Evolutionary conservation across 2,888 invertebrate genomes (phyloP).

Genomic region (Alcis repandata): DNA sequence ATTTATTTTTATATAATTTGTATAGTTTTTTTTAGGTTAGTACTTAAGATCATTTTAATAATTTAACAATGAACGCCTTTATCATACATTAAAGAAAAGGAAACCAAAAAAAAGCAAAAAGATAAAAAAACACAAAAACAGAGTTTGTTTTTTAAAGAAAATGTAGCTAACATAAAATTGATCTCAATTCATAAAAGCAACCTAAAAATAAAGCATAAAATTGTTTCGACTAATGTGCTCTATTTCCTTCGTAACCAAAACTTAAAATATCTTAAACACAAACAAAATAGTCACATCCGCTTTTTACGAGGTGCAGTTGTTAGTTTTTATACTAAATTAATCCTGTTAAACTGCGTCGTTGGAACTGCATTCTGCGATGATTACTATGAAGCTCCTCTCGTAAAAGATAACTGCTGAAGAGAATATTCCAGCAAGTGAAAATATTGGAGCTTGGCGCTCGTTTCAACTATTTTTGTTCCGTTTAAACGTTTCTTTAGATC

Average conservation of each 20-base stretch:
- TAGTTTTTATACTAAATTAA: slow-evolving; percentile 48
- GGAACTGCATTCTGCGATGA: slow-evolving; percentile 44
- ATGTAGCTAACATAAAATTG: too few relatives aligned
- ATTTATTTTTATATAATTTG: too few relatives aligned
- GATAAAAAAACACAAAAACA: too few relatives aligned
- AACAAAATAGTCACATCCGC: slow-evolving; percentile 22
- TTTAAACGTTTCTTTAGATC: slow-evolving; percentile 29
- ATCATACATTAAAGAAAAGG: too few relatives aligned
- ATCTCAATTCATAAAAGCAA: too few relatives aligned
- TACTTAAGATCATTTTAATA: too few relatives aligned
- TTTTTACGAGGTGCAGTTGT: slow-evolving; percentile 45
- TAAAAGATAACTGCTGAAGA: slow-evolving; percentile 52
- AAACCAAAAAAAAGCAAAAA: too few relatives aligned
- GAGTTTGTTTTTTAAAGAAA: too few relatives aligned
- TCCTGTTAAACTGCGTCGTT: slow-evolving; percentile 47
- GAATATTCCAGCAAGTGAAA: slow-evolving; percentile 41
- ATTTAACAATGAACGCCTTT: too few relatives aligned
- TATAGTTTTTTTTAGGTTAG: too few relatives aligned
- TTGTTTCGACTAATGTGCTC: too few relatives aligned
- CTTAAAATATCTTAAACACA: slow-evolving; percentile 44
- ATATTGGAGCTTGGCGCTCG: slow-evolving; percentile 29
- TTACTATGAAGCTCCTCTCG: slow-evolving; percentile 46
- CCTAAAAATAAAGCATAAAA: not conserved
- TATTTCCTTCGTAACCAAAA: not conserved
- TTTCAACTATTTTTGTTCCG: slow-evolving; percentile 32